Evolutionary conservation across 2,888 invertebrate genomes (phyloP).

Genomic region (Syrphus vitripennis): DNA sequence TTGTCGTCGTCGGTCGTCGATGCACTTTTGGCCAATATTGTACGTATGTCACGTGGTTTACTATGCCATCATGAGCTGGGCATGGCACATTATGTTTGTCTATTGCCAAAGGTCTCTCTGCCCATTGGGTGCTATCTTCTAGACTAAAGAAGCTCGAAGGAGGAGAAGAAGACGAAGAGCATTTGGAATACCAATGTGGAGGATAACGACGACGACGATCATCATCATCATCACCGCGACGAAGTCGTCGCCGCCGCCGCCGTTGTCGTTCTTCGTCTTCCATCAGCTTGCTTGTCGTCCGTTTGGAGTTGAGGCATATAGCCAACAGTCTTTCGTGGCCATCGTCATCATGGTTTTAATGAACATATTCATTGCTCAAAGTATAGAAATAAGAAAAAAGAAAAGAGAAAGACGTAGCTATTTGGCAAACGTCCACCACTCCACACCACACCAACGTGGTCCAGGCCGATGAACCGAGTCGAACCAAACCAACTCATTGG

Average conservation of each 20-base stretch:
- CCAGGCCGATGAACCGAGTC: conserved; percentile 56
- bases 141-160: conserved; percentile 42
- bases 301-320: neutral
- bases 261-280: conserved; percentile 27
- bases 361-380: conserved; percentile 60
- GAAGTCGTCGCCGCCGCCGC: neutral
- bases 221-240: conserved; percentile 15
- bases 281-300: conserved; percentile 9
- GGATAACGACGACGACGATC: conserved; percentile 1
- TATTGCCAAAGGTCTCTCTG: conserved; percentile 33
- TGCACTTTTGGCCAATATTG: conserved; percentile 66
- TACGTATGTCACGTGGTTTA: conserved; percentile 68
- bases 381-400: neutral
- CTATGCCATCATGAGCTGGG: conserved; percentile 34
- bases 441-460: conserved; percentile 14
- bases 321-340: conserved; percentile 3
- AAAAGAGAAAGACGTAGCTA: neutral
- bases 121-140: conserved; percentile 60
- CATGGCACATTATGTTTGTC: conserved; percentile 63
- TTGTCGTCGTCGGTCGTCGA: neutral
- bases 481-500: no score
- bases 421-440: neutral
- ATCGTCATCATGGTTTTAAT: conserved; percentile 53
- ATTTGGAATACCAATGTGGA: conserved; percentile 55
- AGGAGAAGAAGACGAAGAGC: conserved; percentile 34